Evolutionary conservation across 2,888 invertebrate genomes (phyloP), one percentile per base, ranked within the genome.

Genomic region (Megamerina dolium): DNA sequence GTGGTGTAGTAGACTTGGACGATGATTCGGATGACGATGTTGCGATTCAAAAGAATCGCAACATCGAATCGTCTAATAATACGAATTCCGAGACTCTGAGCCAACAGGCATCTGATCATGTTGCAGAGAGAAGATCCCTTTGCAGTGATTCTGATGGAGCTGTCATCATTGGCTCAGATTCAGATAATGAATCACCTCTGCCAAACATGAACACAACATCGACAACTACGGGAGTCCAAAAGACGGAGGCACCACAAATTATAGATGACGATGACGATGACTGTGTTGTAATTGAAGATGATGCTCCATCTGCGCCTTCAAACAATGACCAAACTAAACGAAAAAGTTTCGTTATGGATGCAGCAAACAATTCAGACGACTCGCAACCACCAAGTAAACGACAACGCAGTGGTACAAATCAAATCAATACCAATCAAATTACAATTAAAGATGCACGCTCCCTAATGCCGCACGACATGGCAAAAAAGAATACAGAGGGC

Each of bases 401-500:
- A 19, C 64, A 63, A 27, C 60, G 58, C 38, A 52, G 38, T 30
- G 54, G 52, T 21, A 52, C 61, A 17, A 56, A 16, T 3, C 50
- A 55, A 3, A 52, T 52, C 20, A 41, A 33, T 54, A 44, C 49
- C 36, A 60, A 55, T 10, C 65, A 64, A 54, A 53, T 71, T 27
- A 69, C 69, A 33, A 71, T 71, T n/a, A 72, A 70, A 46, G 71
- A 72, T 50, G 65, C 71, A 2, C 63, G 71, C 36, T 63, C 67
- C 3, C 50, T 72, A 3, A 63, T 65, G 60, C 58, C 63, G 1
- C 61, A 56, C 12, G 63, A 60, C 17, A 43, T 46, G 8, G 10
- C 46, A 1, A 87, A 58, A 81, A 87, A 65, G 23, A 62, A 75
- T 51, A 76, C 81, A 2, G 82, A 82, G 58, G 78, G 77, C 16